Conservation (phyloP, 2,113 vertebrate species). For the Ictalurus punctatus region DNA sequence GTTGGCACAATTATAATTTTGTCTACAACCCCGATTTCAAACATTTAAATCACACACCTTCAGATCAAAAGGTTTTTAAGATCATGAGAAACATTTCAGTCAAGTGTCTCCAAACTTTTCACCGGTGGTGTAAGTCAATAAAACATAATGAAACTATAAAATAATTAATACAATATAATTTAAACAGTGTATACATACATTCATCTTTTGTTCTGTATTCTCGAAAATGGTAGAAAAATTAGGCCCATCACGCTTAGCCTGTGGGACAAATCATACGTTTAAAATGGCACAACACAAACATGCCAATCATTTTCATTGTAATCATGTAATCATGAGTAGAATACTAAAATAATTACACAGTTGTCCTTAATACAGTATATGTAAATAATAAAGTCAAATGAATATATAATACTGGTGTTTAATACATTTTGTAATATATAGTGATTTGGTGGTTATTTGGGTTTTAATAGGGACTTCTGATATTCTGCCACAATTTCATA, state of each 20-base stretch:
- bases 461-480: background rate
- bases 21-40: too few relatives aligned
- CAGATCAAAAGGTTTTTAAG: too few relatives aligned
- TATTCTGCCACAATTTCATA: background rate
- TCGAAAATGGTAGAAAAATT: constrained; percentile 79
- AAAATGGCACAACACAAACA: background rate
- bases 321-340: background rate
- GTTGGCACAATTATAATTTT: too few relatives aligned
- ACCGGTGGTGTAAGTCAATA: background rate
- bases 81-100: too few relatives aligned
- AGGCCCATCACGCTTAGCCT: constrained; percentile 85
- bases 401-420: background rate
- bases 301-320: background rate
- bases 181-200: constrained; percentile 71
- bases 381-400: background rate
- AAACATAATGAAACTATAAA: background rate
- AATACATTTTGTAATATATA: background rate
- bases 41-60: too few relatives aligned
- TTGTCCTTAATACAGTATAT: background rate
- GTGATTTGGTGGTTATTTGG: background rate
- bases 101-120: too few relatives aligned
- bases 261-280: constrained; percentile 9
- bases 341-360: background rate
- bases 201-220: constrained; percentile 83
- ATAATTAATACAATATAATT: background rate